Evolutionary conservation across 2,113 vertebrate genomes (phyloP).

Genomic region (Cervus canadensis): DNA sequence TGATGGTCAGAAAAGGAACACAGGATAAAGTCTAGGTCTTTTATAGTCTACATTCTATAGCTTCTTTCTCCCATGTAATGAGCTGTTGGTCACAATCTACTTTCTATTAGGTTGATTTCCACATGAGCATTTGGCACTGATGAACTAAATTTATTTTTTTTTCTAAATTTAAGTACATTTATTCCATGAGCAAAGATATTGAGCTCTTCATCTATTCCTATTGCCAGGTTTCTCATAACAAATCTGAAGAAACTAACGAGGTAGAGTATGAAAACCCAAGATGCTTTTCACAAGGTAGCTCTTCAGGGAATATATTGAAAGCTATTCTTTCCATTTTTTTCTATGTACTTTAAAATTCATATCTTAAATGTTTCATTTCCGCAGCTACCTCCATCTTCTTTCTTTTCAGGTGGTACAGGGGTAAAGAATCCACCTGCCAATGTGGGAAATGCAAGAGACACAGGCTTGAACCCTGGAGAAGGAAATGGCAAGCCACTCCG

Average conservation of each 20-base stretch:
- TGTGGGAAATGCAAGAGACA: neutral
- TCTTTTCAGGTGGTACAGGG: neutral
- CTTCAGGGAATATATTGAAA: neutral
- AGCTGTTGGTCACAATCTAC: slow-evolving; percentile 20
- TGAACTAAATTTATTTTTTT: neutral
- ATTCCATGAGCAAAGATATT: slow-evolving; percentile 7
- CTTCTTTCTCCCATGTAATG: neutral
- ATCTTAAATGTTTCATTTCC: neutral
- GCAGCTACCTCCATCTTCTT: neutral
- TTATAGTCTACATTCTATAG: neutral
- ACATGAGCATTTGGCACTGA: slow-evolving; percentile 9
- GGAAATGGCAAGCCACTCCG: neutral
- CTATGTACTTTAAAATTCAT: neutral
- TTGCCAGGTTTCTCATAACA: neutral
- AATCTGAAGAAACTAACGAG: neutral
- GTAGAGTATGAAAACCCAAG: neutral
- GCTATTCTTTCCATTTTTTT: neutral
- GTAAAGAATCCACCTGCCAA: neutral
- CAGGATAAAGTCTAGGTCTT: neutral
- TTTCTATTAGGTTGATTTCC: slow-evolving; percentile 28
- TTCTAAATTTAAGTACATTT: neutral
- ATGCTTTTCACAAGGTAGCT: neutral
- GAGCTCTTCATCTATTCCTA: neutral
- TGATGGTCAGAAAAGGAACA: neutral
- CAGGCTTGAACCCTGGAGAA: neutral